phyloP scores from a whole-genome alignment of 2,113 vertebrate genomes.

The Piprites chloris region DNA sequence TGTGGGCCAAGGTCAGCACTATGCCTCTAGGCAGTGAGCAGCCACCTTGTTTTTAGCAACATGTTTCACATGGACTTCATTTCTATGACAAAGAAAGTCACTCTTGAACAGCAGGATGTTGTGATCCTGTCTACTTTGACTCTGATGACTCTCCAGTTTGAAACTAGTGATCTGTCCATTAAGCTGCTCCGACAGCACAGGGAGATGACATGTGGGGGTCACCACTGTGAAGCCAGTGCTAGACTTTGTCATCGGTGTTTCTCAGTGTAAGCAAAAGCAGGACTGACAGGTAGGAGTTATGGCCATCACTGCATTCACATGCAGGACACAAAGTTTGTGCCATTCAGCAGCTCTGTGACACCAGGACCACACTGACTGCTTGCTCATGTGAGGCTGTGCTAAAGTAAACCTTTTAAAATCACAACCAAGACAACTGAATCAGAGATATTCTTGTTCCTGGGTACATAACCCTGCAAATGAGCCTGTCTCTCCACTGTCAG shows the following conservation, averaged over 20 bases:
- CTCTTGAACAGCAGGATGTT: not conserved
- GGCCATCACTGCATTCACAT: not conserved
- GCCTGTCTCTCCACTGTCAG: not conserved
- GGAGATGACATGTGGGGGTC: not conserved
- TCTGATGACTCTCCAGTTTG: not conserved
- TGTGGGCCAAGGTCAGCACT: not conserved
- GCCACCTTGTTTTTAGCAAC: not conserved
- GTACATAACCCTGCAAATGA: not conserved
- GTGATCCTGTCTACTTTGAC: not conserved
- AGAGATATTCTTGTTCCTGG: not conserved
- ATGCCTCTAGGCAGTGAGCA: not conserved
- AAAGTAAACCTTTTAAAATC: not conserved
- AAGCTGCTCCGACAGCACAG: not conserved
- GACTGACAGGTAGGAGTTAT: not conserved
- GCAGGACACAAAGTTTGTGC: not conserved
- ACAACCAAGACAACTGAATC: not conserved
- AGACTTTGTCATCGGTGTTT: not conserved
- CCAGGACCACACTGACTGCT: not conserved
- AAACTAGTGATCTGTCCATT: not conserved
- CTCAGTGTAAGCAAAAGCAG: not conserved
- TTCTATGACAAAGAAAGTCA: not conserved
- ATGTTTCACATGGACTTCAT: not conserved
- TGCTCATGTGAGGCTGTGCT: not conserved
- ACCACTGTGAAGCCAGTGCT: not conserved
- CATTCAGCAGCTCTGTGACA: not conserved